Base-by-base conservation (phyloP, 2,888 invertebrate species). In the Ormia ochracea region DNA sequence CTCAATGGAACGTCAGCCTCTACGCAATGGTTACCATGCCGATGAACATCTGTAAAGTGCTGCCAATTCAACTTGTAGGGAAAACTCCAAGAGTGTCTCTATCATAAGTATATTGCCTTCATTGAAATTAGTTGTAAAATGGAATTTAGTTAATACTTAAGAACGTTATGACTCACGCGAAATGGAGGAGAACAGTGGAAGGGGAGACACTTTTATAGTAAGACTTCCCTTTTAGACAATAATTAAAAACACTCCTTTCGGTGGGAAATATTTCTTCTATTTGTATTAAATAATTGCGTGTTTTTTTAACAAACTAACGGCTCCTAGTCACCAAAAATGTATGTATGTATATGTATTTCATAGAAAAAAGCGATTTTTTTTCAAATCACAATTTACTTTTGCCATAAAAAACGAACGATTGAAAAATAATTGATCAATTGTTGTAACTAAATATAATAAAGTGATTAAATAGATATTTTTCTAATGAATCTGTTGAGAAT, bases 1-100 rank as follows among this genome's bases (percentile, higher is more conserved):
- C 58, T 93, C 94, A 84, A 93, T 95, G 48, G 96, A 96, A 91
- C 92, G 96, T 61, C 95, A 96, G 87, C 96, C 96, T 2, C 90
- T 96, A 83, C 92, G 96, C 82, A 94, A 94, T 85, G 94, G 94
- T 80, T 93, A 92, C 84, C 91, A 92, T 23, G 94, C 94, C 81
- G 95, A 95, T 90, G 95, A 95, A 89, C 94, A 94, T 84, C 92
- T 94, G 87, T 94, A 93, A 93, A 81, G 70, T 56, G 73, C 59
- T 69, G 54, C 28, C 28, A 48, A 31, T 56, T 21, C 1, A 74
- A 14, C 50, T 61, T 54, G 21, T 33, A 43, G 54, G 59, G 59
- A 50, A 59, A 66, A 41, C 73, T 77, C 77, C 21, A 48, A 74
- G 77, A 74, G 76, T 76, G 58, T 26, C 38, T 73, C 36, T 68